Evolutionary conservation across 1,140 invertebrate species (phyloP).

Genomic region (Plutomurus gul): DNA sequence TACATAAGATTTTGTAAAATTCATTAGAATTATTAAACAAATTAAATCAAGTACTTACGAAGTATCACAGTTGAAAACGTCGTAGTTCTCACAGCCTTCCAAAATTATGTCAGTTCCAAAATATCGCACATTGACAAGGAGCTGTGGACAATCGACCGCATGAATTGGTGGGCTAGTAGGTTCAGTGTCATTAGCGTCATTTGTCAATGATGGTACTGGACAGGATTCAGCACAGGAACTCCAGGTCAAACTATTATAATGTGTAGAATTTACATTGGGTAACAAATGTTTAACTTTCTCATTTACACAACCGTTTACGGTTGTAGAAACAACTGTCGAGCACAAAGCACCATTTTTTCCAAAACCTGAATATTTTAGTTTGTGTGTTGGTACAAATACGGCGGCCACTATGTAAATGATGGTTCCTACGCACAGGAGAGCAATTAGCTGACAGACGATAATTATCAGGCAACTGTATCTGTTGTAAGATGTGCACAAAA

Average conservation of each 20-base stretch:
- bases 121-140: not conserved
- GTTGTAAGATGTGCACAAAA: not conserved
- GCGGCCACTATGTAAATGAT: conserved; percentile 12
- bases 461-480: not conserved
- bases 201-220: not conserved
- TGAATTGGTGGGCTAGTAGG: no score
- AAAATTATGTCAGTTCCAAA: not conserved
- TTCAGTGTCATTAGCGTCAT: not conserved
- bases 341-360: not conserved
- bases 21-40: no score
- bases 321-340: not conserved
- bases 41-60: no score
- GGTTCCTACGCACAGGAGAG: not conserved
- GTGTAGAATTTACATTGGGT: not conserved
- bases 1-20: no score
- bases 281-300: not conserved
- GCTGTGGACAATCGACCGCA: not conserved
- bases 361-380: not conserved
- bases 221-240: not conserved
- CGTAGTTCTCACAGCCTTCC: not conserved
- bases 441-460: not conserved
- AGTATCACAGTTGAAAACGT: not conserved
- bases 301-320: not conserved
- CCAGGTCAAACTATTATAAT: not conserved
- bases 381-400: not conserved